Conservation (phyloP, 2,113 vertebrate genomes). For the Sakesphorus luctuosus region DNA sequence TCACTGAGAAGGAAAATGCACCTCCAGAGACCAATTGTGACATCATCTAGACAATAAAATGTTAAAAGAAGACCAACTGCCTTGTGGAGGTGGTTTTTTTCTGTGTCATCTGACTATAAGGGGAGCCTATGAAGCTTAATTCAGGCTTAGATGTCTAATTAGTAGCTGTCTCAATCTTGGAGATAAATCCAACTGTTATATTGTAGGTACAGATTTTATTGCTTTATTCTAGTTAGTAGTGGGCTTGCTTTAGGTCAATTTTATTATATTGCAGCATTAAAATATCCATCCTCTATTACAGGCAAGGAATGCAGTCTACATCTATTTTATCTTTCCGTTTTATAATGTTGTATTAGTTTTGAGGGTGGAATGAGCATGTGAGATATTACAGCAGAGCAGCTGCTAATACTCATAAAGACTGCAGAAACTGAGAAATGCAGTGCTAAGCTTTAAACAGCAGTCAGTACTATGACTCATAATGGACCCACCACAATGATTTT, state of each 20-base stretch:
- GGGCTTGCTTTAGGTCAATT: background rate
- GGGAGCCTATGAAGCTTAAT: background rate
- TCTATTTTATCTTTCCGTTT: background rate
- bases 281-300: background rate
- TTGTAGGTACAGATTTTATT: background rate
- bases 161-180: background rate
- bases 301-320: background rate
- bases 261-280: background rate
- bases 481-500: background rate
- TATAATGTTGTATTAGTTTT: background rate
- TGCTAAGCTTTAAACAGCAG: background rate
- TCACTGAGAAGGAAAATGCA: background rate
- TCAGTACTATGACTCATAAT: accelerated
- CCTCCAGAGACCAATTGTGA: background rate
- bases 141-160: background rate
- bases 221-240: background rate
- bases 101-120: background rate
- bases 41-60: background rate
- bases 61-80: background rate
- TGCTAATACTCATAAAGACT: background rate
- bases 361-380: background rate
- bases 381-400: background rate
- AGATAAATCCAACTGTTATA: background rate
- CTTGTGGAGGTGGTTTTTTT: background rate
- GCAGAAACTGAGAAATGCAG: background rate